Percentiles rank a stretch among this genome's conserved stretches.
phyloP scores from a whole-genome alignment of 1,140 invertebrate species.

The Hylaeus anthracinus region DNA sequence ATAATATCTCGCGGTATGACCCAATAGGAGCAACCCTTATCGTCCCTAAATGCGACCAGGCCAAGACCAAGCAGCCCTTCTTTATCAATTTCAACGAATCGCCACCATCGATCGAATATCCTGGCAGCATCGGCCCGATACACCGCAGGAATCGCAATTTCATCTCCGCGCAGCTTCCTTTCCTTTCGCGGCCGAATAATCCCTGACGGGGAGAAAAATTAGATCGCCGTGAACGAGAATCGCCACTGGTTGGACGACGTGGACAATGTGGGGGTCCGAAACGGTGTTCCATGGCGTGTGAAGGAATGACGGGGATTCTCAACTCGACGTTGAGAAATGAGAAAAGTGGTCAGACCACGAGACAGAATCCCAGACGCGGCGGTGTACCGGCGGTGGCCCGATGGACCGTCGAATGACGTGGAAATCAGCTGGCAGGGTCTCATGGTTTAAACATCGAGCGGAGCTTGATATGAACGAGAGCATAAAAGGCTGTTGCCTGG shows the following conservation, averaged over 20 bases:
- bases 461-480: conserved; percentile 15
- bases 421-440: background rate
- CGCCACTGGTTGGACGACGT: background rate
- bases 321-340: conserved; percentile 19
- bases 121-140: background rate
- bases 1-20: too few species aligned
- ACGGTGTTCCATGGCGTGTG: background rate
- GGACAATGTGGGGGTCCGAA: background rate
- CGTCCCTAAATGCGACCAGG: too few species aligned
- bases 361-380: background rate
- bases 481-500: conserved; percentile 1
- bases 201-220: background rate
- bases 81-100: background rate
- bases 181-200: background rate
- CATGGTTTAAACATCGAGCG: conserved; percentile 29
- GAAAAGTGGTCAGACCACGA: background rate
- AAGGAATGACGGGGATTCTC: background rate
- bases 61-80: background rate
- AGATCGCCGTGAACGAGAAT: background rate
- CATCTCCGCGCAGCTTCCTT: background rate
- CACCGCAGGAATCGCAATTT: background rate
- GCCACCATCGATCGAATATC: background rate
- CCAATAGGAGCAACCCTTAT: too few species aligned
- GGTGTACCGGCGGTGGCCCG: background rate
- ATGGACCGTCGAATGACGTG: conserved; percentile 1